Evolutionary conservation across 2,113 vertebrate genomes (phyloP).

Genomic region (Xyrauchen texanus): DNA sequence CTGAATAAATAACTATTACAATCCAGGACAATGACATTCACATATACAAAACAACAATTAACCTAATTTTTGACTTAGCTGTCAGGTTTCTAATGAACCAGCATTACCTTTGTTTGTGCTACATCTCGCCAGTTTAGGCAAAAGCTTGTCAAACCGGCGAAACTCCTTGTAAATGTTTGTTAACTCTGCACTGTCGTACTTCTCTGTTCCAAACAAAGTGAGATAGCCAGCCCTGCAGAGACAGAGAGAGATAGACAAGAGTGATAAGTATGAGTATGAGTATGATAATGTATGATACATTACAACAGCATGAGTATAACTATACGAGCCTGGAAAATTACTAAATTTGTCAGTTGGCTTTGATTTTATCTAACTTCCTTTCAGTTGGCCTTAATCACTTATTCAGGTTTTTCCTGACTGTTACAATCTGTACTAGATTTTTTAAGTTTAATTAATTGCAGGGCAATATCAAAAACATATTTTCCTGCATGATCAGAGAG

Average conservation of each 20-base stretch:
- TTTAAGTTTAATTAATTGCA: not conserved
- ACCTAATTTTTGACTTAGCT: too few relatives aligned
- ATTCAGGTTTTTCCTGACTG: slow-evolving; percentile 10
- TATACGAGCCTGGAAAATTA: too few relatives aligned
- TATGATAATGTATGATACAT: not conserved
- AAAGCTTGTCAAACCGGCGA: slow-evolving; percentile 77
- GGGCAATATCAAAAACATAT: not conserved
- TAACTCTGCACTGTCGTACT: slow-evolving; percentile 45
- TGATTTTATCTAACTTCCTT: not conserved
- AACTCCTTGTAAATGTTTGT: slow-evolving; percentile 74
- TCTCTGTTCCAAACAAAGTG: slow-evolving; percentile 71
- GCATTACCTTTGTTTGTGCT: slow-evolving; percentile 69
- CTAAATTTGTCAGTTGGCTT: too few relatives aligned
- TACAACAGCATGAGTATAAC: too few relatives aligned
- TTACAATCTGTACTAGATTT: not conserved
- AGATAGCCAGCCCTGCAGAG: slow-evolving; percentile 79
- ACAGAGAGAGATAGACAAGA: not conserved
- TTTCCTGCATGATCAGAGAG: not conserved
- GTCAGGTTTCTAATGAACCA: not conserved
- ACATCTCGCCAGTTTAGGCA: slow-evolving; percentile 75
- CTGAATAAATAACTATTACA: too few relatives aligned
- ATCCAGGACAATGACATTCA: too few relatives aligned
- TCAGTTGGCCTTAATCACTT: not conserved
- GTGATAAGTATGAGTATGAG: not conserved
- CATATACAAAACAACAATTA: too few relatives aligned